A percentile compares a stretch with the other conserved stretches of the same genome.
These are phyloP conservation scores for Anguilla rostrata DNA, from an alignment of 2,113 vertebrate genomes.

Conservation along the genomic window DNA sequence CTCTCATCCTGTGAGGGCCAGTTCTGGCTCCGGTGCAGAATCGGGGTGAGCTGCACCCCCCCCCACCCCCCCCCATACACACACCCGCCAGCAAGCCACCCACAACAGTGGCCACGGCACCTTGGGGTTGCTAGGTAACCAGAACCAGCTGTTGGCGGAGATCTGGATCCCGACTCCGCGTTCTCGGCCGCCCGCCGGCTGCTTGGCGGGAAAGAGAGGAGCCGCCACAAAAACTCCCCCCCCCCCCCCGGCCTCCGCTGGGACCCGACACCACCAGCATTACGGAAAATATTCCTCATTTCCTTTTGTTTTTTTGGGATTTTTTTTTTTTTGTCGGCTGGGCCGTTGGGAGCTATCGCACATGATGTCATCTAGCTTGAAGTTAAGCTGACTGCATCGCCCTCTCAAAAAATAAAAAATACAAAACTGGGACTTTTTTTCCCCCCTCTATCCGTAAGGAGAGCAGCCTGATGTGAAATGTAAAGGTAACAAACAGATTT, in stretches of 20 bases:
- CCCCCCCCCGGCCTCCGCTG: too few species aligned
- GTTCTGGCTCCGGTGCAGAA: neutral
- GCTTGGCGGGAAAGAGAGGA: neutral
- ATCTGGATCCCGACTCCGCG: neutral
- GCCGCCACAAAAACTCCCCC: too few species aligned
- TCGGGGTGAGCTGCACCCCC: neutral
- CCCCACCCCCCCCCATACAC: neutral
- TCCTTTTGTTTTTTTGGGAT: neutral
- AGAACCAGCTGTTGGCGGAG: slow-evolving; percentile 68
- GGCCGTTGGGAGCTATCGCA: neutral
- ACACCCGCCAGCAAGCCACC: slow-evolving; percentile 14
- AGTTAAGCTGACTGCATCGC: neutral
- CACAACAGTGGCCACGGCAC: slow-evolving; percentile 47
- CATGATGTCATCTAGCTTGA: neutral
- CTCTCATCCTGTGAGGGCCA: neutral
- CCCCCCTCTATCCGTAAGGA: neutral
- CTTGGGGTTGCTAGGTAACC: slow-evolving; percentile 73
- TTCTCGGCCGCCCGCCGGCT: neutral
- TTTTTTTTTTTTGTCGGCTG: neutral
- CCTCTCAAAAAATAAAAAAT: neutral
- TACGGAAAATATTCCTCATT: slow-evolving; percentile 3
- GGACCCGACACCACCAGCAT: neutral
- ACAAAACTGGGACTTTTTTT: neutral
- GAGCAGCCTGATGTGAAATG: neutral
- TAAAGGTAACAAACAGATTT: neutral